Evolutionary conservation across 2,888 invertebrate species (phyloP), one percentile per base, ranked within the genome.

Genomic region (Leptura quadrifasciata): DNA sequence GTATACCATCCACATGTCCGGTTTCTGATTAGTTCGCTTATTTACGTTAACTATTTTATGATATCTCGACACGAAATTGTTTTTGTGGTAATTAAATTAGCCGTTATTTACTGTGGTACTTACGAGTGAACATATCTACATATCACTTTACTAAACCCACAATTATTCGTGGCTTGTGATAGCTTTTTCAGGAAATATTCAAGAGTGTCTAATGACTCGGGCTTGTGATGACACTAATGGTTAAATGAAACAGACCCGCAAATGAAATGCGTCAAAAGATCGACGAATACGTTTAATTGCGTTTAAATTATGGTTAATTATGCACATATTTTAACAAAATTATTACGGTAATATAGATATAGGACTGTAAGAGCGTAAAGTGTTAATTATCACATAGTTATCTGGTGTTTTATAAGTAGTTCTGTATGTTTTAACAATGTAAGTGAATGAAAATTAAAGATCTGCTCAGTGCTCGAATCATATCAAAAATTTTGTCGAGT

Each of bases 141-240:
- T 69, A 69, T 69, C 58, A 69, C 57, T 57, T 58, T 69, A 69
- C 39, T 69, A 18, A 20, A 58, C 57, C 39, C 20, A 69, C 57
- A 39, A 57, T 69, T 6, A 58, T 68, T 31, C 31, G 20, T n/a
- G 31, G n/a, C 9, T 63, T 63, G 39, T 39, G 69, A 58, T 39
- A 69, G 69, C 69, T 69, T 58, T 69, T 69, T 57, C 39, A 57
- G 63, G 17, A 39, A 63, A 63, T 63, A 63, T 39, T 63, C 63
- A 63, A 31, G 57, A 35, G 20, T 21, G 39, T 58, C 39, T 63
- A 58, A 68, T 55, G 55, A 55, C 31, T 52, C 31, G n/a, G 52
- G 69, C 58, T 57, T 39, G 69, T 35, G 69, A 69, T 69, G 69
- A 69, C 69, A 58, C 69, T 69, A 69, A 69, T 21, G 69, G 58